These are phyloP conservation scores for Bovichtus diacanthus DNA, from an alignment of 2,797 vertebrate genomes.

Conservation along the genomic window DNA sequence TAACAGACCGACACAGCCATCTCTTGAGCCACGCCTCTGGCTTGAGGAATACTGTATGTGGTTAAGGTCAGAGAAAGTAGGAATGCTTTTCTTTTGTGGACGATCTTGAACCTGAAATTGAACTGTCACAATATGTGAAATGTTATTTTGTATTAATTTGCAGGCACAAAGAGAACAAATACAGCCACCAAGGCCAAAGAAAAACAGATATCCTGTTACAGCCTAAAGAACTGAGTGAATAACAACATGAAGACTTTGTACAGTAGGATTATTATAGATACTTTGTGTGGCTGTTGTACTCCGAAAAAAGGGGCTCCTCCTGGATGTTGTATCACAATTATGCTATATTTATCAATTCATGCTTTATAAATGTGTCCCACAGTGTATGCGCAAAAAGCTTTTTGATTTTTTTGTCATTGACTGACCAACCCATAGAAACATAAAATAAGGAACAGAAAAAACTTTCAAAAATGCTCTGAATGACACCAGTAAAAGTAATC, in stretches of 20 bases:
- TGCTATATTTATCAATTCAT: not conserved
- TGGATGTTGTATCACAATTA: not conserved
- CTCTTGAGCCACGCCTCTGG: not conserved
- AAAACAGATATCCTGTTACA: not conserved
- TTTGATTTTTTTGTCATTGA: not conserved
- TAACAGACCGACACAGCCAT: not conserved
- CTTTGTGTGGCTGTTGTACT: not conserved
- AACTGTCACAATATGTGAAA: not conserved
- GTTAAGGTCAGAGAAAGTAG: no score
- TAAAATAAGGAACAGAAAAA: not conserved
- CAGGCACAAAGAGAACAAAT: not conserved
- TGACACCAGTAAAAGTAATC: slow-evolving; percentile 1
- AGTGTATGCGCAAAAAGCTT: not conserved
- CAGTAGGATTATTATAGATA: not conserved
- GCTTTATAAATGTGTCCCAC: not conserved
- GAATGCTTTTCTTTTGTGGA: not conserved
- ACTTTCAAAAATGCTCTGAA: not conserved
- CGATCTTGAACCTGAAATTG: not conserved
- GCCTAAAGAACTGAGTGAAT: not conserved
- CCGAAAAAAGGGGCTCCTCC: not conserved
- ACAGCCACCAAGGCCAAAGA: not conserved
- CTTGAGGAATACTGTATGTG: not conserved
- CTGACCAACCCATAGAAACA: not conserved
- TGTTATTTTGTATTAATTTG: not conserved
- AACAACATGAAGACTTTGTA: not conserved